Evolutionary conservation across 2,797 vertebrate species (phyloP).

Genomic region (Selene dorsalis): DNA sequence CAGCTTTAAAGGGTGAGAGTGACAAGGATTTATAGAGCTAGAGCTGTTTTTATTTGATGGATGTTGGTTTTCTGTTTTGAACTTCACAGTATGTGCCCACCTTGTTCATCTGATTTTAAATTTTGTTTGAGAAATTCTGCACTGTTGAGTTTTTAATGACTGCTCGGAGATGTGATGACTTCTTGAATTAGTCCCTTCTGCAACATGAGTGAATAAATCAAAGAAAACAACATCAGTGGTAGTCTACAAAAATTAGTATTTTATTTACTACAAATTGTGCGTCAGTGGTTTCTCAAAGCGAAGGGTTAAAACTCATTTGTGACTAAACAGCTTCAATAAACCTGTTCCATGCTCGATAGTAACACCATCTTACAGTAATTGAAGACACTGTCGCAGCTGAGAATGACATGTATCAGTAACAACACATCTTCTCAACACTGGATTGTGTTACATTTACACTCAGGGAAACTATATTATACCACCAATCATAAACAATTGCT

Average conservation of each 20-base stretch:
- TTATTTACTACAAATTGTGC: slow-evolving; percentile 80
- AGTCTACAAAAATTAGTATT: slow-evolving; percentile 75
- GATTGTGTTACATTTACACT: slow-evolving; percentile 48
- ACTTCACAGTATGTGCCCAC: slow-evolving; percentile 34
- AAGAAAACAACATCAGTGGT: slow-evolving; percentile 23
- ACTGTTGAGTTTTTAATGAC: slow-evolving; percentile 29
- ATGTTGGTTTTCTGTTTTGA: slow-evolving; percentile 42
- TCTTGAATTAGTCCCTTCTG: slow-evolving; percentile 2
- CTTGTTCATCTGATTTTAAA: slow-evolving; percentile 65
- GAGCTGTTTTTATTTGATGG: slow-evolving; percentile 29
- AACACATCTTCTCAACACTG: slow-evolving; percentile 46
- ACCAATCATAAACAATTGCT: slow-evolving; percentile 48
- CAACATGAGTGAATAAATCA: slow-evolving; percentile 17
- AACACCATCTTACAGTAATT: slow-evolving; percentile 40
- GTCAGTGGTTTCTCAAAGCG: slow-evolving; percentile 59
- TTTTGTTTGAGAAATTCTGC: slow-evolving; percentile 55
- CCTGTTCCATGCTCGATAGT: slow-evolving; percentile 49
- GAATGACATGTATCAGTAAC: slow-evolving; percentile 47
- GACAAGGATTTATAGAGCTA: slow-evolving; percentile 21
- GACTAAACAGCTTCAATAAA: slow-evolving; percentile 49
- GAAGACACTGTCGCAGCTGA: slow-evolving; percentile 52
- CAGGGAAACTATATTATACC: slow-evolving; percentile 46
- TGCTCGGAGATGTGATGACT: slow-evolving; percentile 38
- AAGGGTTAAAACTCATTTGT: slow-evolving; percentile 43
- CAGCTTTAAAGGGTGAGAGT: slow-evolving; percentile 52